These are phyloP conservation scores for Lycaena phlaeas DNA, from an alignment of 2,888 invertebrate genomes.

Conservation along the genomic window DNA sequence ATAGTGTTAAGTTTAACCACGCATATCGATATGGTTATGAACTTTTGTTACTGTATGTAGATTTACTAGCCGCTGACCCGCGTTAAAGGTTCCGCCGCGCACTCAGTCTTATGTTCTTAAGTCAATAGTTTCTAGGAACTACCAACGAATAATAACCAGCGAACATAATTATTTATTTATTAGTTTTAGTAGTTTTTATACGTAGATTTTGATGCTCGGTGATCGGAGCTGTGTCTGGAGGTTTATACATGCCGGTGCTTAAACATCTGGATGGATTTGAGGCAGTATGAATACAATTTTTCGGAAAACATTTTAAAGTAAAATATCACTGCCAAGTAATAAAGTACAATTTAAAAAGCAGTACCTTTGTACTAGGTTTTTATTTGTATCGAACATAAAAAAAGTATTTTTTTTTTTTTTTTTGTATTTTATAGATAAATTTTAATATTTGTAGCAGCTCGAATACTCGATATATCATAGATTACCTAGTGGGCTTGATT, in stretches of 20 bases:
- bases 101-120: slow-evolving; percentile 53
- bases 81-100: slow-evolving; percentile 34
- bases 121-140: slow-evolving; percentile 31
- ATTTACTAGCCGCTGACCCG: slow-evolving; percentile 40
- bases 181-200: slow-evolving; percentile 25
- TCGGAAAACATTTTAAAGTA: slow-evolving; percentile 29
- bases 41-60: slow-evolving; percentile 51
- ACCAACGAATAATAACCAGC: slow-evolving; percentile 25
- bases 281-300: slow-evolving; percentile 30
- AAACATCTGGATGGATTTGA: slow-evolving; percentile 14
- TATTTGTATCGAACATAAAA: slow-evolving; percentile 19
- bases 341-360: slow-evolving; percentile 51
- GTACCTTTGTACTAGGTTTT: slow-evolving; percentile 24
- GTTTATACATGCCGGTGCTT: slow-evolving; percentile 1
- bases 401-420: slow-evolving; percentile 23
- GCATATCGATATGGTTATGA: slow-evolving; percentile 64
- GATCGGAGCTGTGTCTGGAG: not conserved
- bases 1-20: slow-evolving; percentile 51
- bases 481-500: slow-evolving; percentile 22
- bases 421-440: slow-evolving; percentile 19
- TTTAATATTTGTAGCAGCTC: slow-evolving; percentile 23
- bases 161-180: slow-evolving; percentile 55
- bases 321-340: slow-evolving; percentile 56
- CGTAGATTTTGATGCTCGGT: slow-evolving; percentile 31
- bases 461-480: slow-evolving; percentile 23